Conservation (phyloP, 2,797 vertebrate species). For the Buphagus erythrorhynchus region DNA sequence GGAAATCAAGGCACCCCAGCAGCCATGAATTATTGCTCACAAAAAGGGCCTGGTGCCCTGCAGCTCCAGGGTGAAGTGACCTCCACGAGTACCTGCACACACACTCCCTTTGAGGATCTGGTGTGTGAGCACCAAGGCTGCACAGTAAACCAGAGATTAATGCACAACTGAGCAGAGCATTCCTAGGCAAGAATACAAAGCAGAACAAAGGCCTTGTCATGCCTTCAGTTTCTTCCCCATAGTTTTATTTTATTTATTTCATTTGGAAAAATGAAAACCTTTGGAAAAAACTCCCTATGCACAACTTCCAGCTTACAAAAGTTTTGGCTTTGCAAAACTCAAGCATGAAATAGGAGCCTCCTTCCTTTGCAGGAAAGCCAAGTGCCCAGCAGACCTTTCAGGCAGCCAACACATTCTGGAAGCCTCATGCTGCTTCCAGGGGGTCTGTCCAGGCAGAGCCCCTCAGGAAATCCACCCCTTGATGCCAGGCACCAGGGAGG, state of each 20-base stretch:
- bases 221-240: neutral
- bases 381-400: neutral
- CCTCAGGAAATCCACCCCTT: neutral
- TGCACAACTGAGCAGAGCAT: neutral
- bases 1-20: neutral
- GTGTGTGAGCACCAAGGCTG: neutral
- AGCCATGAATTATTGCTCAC: slow-evolving; percentile 14
- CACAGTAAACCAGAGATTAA: slow-evolving; percentile 25
- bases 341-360: neutral
- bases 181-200: slow-evolving; percentile 6
- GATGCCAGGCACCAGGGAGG: neutral
- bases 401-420: neutral
- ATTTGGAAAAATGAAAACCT: no score
- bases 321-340: neutral
- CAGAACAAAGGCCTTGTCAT: neutral
- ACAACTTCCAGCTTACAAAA: neutral
- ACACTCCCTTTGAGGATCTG: neutral
- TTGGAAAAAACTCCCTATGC: neutral
- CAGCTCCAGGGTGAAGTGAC: slow-evolving; percentile 1
- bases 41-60: accelerated
- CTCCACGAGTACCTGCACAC: slow-evolving; percentile 4
- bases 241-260: neutral
- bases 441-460: neutral
- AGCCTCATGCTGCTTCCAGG: neutral
- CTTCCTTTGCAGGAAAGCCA: neutral